A percentile compares a stretch with the other conserved stretches of the same genome.
Conservation (phyloP, 2,797 vertebrate genomes). For the Selene dorsalis region DNA sequence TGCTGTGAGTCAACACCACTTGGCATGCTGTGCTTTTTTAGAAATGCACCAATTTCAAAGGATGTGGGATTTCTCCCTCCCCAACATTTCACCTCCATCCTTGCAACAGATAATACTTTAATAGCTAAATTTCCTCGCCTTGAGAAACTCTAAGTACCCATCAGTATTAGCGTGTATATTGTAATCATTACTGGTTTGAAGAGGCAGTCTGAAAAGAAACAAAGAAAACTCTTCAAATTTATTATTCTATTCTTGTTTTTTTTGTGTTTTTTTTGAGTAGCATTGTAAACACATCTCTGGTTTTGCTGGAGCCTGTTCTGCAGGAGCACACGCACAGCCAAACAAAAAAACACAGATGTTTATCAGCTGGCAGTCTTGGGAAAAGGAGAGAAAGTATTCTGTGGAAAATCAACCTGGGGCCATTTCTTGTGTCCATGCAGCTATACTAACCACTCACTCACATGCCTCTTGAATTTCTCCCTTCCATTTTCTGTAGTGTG, state of each 20-base stretch:
- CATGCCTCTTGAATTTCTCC: slow-evolving; percentile 25
- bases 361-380: slow-evolving; percentile 52
- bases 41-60: slow-evolving; percentile 34
- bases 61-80: slow-evolving; percentile 12
- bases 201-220: slow-evolving; percentile 28
- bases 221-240: slow-evolving; percentile 12
- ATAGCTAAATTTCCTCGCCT: slow-evolving; percentile 4
- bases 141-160: slow-evolving; percentile 16
- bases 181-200: slow-evolving; percentile 29
- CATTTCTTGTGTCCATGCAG: slow-evolving; percentile 44
- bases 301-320: slow-evolving; percentile 29
- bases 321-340: slow-evolving; percentile 28
- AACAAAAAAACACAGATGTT: slow-evolving; percentile 49
- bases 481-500: slow-evolving; percentile 35
- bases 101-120: slow-evolving; percentile 20
- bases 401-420: slow-evolving; percentile 47
- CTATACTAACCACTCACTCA: slow-evolving; percentile 43
- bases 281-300: slow-evolving; percentile 40
- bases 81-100: neutral
- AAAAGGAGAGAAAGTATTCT: slow-evolving; percentile 38
- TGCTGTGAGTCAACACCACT: slow-evolving; percentile 12
- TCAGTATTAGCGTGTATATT: slow-evolving; percentile 11
- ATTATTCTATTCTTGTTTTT: neutral
- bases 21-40: neutral
- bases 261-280: slow-evolving; percentile 23